Percentiles rank a stretch among this genome's conserved stretches.
phyloP scores from a whole-genome alignment of 2,113 vertebrate genomes.

The Hydrochoerus hydrochaeris region DNA sequence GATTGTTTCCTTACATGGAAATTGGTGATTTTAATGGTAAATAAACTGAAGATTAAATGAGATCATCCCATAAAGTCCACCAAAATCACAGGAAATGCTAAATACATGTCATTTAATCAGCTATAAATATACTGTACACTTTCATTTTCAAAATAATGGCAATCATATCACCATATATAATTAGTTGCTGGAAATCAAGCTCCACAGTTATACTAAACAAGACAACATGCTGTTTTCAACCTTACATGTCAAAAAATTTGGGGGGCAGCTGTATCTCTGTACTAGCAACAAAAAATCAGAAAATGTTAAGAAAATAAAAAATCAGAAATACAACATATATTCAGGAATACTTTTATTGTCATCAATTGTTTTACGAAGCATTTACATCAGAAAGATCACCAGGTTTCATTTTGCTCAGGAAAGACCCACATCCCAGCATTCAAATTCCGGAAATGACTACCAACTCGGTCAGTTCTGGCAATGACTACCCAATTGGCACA shows the following conservation, averaged over 20 bases:
- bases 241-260: background rate
- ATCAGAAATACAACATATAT: background rate
- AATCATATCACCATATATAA: background rate
- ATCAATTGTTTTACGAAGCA: background rate
- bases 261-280: background rate
- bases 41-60: conserved; percentile 22
- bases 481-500: background rate
- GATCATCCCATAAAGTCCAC: background rate
- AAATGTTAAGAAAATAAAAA: background rate
- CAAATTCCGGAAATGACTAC: background rate
- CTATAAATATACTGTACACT: background rate
- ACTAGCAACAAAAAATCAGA: background rate
- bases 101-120: background rate
- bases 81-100: conserved; percentile 14
- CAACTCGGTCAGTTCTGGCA: background rate
- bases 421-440: background rate
- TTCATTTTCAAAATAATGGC: background rate
- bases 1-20: background rate
- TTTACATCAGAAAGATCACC: background rate
- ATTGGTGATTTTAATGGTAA: background rate
- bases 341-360: background rate
- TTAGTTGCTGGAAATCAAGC: background rate
- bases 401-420: background rate
- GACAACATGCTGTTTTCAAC: background rate
- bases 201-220: background rate